A percentile compares a stretch with the other conserved stretches of the same genome.
Conservation (phyloP, 2,113 vertebrate genomes). For the Podarcis raffonei region DNA sequence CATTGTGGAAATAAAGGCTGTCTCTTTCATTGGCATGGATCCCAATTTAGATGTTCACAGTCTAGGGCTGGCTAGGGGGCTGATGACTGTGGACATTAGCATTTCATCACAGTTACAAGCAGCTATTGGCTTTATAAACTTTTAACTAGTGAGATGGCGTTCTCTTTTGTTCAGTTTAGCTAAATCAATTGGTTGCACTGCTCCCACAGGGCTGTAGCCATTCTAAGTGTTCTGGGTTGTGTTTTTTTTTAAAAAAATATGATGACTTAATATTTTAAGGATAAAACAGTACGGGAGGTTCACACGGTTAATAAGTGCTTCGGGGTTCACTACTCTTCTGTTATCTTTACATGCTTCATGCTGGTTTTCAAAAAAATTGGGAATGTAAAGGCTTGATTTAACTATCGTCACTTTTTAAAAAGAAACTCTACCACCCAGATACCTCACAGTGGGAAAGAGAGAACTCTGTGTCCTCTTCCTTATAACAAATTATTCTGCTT, state of each 20-base stretch:
- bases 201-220: slow-evolving; percentile 8
- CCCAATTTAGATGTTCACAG: not conserved
- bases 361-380: slow-evolving; percentile 61
- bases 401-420: slow-evolving; percentile 27
- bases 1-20: not conserved
- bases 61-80: not conserved
- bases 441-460: slow-evolving; percentile 44
- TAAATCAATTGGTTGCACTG: not conserved
- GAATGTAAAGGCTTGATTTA: slow-evolving; percentile 45
- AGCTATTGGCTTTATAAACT: not conserved
- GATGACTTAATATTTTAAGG: slow-evolving; percentile 62
- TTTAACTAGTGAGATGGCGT: not conserved
- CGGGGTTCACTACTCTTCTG: slow-evolving; percentile 61
- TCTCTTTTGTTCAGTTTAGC: not conserved
- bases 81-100: not conserved
- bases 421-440: slow-evolving; percentile 11
- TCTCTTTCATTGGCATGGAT: not conserved
- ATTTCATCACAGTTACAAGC: not conserved
- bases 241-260: too few relatives aligned
- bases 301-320: slow-evolving; percentile 63
- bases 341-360: slow-evolving; percentile 59
- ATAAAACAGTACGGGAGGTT: slow-evolving; percentile 38
- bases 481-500: slow-evolving; percentile 21
- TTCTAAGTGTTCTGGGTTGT: slow-evolving; percentile 33
- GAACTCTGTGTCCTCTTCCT: not conserved